Percentiles rank a stretch among this genome's conserved stretches.
These are phyloP conservation scores for Polymixis lichenea DNA, from an alignment of 2,888 invertebrate species.

Conservation along the genomic window DNA sequence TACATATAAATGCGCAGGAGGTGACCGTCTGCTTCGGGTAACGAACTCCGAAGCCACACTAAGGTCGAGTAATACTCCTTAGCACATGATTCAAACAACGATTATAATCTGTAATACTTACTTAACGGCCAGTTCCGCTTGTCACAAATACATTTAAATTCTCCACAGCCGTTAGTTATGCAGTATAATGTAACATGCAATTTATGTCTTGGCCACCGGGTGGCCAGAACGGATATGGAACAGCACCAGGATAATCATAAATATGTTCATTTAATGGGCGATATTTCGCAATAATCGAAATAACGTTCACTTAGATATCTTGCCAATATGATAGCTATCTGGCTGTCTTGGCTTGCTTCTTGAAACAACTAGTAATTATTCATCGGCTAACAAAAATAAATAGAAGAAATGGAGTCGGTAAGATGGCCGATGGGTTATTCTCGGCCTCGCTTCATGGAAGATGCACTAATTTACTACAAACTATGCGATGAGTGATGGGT, in stretches of 20 bases:
- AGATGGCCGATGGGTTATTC: slow-evolving; percentile 47
- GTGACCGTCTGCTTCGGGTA: slow-evolving; percentile 66
- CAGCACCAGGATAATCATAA: slow-evolving; percentile 41
- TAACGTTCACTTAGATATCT: slow-evolving; percentile 43
- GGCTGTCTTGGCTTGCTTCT: slow-evolving; percentile 57
- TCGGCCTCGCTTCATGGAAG: slow-evolving; percentile 47
- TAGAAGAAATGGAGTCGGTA: slow-evolving; percentile 57
- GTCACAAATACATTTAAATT: slow-evolving; percentile 36
- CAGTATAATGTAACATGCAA: slow-evolving; percentile 21
- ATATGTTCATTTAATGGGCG: slow-evolving; percentile 29
- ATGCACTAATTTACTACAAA: slow-evolving; percentile 52
- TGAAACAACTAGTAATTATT: slow-evolving; percentile 58
- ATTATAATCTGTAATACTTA: slow-evolving; percentile 2
- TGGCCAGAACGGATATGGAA: slow-evolving; percentile 16
- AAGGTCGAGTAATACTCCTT: slow-evolving; percentile 41
- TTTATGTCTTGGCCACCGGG: slow-evolving; percentile 13
- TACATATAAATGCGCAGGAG: slow-evolving; percentile 26
- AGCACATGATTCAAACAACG: slow-evolving; percentile 24
- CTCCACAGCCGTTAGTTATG: slow-evolving; percentile 13
- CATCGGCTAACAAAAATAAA: slow-evolving; percentile 63
- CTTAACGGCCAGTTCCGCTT: slow-evolving; percentile 33
- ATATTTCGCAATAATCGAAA: slow-evolving; percentile 52
- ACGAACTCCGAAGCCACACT: slow-evolving; percentile 61
- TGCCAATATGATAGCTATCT: slow-evolving; percentile 53
- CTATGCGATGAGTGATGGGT: slow-evolving; percentile 57